Evolutionary conservation across 2,888 invertebrate species (phyloP).

Genomic region (Epicampocera succincta): DNA sequence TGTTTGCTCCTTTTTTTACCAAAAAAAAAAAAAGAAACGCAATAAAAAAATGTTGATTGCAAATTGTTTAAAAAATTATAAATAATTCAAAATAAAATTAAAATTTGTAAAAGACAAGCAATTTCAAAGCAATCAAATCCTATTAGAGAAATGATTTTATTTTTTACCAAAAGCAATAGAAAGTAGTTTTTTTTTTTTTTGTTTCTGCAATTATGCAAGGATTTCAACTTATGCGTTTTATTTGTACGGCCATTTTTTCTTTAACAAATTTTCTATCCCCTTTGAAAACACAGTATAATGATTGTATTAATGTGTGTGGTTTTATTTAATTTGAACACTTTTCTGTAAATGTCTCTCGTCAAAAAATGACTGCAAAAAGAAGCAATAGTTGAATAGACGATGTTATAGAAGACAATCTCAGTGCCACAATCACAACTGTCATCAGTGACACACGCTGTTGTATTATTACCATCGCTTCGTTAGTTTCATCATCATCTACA

Average conservation of each 20-base stretch:
- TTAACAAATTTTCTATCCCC: conserved; percentile 36
- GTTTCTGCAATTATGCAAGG: conserved; percentile 74
- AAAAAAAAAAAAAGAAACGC: conserved; percentile 13
- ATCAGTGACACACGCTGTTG: conserved; percentile 57
- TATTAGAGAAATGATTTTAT: conserved; percentile 58
- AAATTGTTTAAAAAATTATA: conserved; percentile 56
- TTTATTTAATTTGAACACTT: conserved; percentile 56
- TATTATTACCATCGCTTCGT: conserved; percentile 51
- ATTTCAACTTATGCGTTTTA: conserved; percentile 64
- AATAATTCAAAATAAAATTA: conserved; percentile 42
- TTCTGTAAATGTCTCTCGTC: conserved; percentile 53
- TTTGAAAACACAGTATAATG: conserved; percentile 2
- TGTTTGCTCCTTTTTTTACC: neutral
- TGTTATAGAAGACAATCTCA: conserved; percentile 48
- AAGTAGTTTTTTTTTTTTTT: conserved; percentile 72
- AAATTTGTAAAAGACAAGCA: conserved; percentile 48
- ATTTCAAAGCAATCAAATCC: conserved; percentile 76
- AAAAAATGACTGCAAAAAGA: conserved; percentile 10
- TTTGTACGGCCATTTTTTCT: conserved; percentile 27
- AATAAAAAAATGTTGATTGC: conserved; percentile 56
- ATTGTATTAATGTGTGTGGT: conserved; percentile 41
- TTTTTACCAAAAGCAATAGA: conserved; percentile 68
- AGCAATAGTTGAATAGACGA: conserved; percentile 42
- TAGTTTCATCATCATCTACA: conserved; percentile 32
- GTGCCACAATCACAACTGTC: conserved; percentile 59